Conservation (phyloP, 2,113 vertebrate species). For the Merops nubicus region DNA sequence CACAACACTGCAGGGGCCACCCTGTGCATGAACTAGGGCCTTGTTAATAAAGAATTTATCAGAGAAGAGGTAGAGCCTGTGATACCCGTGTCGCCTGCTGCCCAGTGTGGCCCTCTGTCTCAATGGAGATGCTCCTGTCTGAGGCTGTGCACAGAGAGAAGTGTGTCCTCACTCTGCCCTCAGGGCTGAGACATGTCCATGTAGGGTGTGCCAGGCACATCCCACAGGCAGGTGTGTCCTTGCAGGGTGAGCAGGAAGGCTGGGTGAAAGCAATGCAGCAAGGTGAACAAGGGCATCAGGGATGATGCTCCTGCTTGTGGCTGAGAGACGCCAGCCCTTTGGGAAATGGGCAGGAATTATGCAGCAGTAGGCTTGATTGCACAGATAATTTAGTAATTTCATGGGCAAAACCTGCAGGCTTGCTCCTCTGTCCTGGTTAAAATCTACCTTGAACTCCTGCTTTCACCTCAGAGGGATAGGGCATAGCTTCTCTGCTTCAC, state of each 20-base stretch:
- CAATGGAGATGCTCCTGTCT: not conserved
- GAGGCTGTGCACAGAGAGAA: not conserved
- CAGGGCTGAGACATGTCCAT: rapidly evolving
- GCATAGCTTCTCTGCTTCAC: not conserved
- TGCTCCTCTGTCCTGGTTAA: not conserved
- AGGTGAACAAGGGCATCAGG: not conserved
- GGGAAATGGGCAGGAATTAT: not conserved
- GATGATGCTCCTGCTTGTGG: not conserved
- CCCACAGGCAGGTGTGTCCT: not conserved
- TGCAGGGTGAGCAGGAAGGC: not conserved
- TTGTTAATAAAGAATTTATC: not conserved
- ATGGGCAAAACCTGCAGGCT: not conserved
- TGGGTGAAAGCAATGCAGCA: not conserved
- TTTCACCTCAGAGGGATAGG: not conserved
- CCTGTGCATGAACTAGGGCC: not conserved
- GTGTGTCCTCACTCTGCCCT: not conserved
- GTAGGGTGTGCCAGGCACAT: not conserved
- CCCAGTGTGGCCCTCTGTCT: not conserved
- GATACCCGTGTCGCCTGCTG: too few species aligned
- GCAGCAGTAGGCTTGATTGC: not conserved
- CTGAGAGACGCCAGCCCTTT: not conserved
- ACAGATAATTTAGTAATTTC: not conserved
- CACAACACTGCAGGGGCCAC: not conserved
- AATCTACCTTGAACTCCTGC: not conserved
- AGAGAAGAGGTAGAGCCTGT: not conserved